Conservation (phyloP, 2,797 vertebrate species). For the Myotis daubentonii region DNA sequence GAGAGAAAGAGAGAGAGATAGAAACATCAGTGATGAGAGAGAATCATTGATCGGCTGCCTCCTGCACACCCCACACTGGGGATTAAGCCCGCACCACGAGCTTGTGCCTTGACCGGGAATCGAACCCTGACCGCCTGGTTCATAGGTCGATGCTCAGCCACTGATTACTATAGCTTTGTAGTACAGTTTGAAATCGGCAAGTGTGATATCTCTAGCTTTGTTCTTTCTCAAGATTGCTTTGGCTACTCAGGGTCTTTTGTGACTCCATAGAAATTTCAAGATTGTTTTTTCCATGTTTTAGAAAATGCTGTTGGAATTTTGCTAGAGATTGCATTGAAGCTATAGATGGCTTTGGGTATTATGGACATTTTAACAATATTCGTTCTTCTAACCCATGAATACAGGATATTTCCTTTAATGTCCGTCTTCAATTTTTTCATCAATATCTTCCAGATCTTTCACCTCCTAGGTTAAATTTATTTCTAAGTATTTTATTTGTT, state of each 20-base stretch:
- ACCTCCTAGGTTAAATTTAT: background rate
- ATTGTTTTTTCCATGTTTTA: background rate
- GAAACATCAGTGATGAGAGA: too few relatives aligned
- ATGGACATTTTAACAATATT: background rate
- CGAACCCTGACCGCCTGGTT: too few relatives aligned
- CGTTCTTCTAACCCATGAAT: background rate
- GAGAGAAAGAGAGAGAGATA: too few relatives aligned
- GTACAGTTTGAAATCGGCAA: background rate
- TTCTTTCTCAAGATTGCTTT: background rate
- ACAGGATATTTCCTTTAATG: background rate
- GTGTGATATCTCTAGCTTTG: background rate
- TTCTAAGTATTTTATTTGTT: background rate
- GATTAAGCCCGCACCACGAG: too few relatives aligned
- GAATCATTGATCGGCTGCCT: too few relatives aligned
- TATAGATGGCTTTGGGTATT: background rate
- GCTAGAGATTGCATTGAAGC: background rate
- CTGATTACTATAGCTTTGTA: background rate
- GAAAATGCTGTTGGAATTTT: background rate
- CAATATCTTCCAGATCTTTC: background rate
- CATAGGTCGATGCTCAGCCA: too few relatives aligned
- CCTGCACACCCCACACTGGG: too few relatives aligned
- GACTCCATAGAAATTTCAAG: background rate
- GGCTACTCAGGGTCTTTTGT: background rate
- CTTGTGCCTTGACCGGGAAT: too few relatives aligned
- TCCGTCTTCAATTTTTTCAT: background rate